Conservation (phyloP, 2,113 vertebrate species). For the Lampris incognitus region DNA sequence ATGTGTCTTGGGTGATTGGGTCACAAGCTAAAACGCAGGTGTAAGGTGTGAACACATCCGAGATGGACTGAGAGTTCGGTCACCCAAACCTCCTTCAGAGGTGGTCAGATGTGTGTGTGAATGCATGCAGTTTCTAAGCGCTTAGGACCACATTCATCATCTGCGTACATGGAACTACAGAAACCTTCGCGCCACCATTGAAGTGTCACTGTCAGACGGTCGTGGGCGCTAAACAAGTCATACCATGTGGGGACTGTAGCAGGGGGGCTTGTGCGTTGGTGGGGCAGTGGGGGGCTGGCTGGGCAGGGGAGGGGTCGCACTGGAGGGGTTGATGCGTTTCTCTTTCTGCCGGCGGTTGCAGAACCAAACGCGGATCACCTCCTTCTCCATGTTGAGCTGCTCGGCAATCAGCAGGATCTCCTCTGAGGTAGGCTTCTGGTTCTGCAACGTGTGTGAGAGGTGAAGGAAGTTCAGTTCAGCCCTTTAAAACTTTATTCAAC, state of each 20-base stretch:
- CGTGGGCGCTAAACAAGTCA: not conserved
- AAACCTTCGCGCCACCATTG: no score
- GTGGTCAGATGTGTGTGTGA: no score
- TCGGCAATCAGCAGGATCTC: slow-evolving; percentile 91
- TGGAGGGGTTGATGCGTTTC: slow-evolving; percentile 92
- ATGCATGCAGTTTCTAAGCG: no score
- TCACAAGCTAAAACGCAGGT: no score
- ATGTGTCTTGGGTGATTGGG: no score
- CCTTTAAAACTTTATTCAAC: not conserved
- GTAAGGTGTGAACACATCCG: no score
- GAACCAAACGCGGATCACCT: slow-evolving; percentile 95
- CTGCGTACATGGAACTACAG: no score
- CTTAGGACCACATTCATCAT: no score
- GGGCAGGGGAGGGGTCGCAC: slow-evolving; percentile 87
- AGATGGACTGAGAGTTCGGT: no score
- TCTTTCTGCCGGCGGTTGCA: slow-evolving; percentile 95
- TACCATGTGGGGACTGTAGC: slow-evolving; percentile 88
- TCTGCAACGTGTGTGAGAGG: slow-evolving; percentile 72
- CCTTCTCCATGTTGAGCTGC: slow-evolving; percentile 94
- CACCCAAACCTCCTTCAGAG: no score
- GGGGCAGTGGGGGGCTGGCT: slow-evolving; percentile 79
- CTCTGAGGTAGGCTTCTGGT: slow-evolving; percentile 97
- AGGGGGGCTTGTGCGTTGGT: slow-evolving; percentile 83
- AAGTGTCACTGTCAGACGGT: not conserved
- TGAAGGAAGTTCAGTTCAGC: not conserved